Percentiles rank a stretch among this genome's conserved stretches.
Evolutionary conservation across 2,888 invertebrate species (phyloP).

Genomic region (Hanleya hanleyi): DNA sequence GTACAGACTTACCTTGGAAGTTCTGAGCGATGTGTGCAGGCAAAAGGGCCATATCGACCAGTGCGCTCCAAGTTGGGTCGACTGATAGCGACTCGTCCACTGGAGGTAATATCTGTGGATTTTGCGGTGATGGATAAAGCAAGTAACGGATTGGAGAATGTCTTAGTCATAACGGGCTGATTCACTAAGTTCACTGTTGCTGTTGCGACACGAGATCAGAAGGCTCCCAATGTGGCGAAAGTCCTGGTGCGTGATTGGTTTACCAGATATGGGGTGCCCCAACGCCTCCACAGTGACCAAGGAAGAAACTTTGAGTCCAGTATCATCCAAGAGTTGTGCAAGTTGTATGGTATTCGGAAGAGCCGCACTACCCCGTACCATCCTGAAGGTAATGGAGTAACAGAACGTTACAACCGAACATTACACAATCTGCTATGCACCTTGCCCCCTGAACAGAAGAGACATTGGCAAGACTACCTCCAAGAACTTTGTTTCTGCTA

Average conservation of each 20-base stretch:
- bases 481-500: slow-evolving; percentile 19
- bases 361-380: neutral
- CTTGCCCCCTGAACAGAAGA: slow-evolving; percentile 17
- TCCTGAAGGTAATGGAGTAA: slow-evolving; percentile 22
- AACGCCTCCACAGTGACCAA: neutral
- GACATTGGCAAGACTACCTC: slow-evolving; percentile 22
- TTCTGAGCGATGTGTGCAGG: neutral
- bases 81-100: neutral
- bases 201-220: neutral
- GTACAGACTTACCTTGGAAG: neutral
- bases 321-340: neutral
- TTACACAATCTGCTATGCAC: slow-evolving; percentile 23
- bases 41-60: neutral
- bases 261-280: neutral
- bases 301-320: neutral
- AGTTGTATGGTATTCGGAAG: neutral
- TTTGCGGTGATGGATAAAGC: neutral
- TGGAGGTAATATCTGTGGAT: neutral
- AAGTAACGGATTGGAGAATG: neutral
- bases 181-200: neutral
- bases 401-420: slow-evolving; percentile 26
- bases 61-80: neutral
- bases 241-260: neutral
- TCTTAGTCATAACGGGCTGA: neutral
- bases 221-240: neutral